Percentiles rank a stretch among this genome's conserved stretches.
These are phyloP conservation scores for Danio tinwini DNA, from an alignment of 2,797 vertebrate species.

Conservation along the genomic window DNA sequence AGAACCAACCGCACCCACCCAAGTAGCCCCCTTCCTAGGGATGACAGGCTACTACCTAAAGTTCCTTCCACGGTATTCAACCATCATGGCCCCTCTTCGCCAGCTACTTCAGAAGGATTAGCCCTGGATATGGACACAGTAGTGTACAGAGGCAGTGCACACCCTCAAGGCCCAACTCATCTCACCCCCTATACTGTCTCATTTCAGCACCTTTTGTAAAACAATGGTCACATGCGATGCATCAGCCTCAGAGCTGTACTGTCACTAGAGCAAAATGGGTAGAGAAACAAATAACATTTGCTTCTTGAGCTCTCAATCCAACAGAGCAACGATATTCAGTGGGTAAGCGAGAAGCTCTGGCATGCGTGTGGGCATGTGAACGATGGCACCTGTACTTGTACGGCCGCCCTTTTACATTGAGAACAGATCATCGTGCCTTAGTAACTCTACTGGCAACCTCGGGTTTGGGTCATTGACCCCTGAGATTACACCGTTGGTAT, in stretches of 20 bases:
- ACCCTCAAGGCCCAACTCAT: too few relatives aligned
- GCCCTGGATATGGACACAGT: neutral
- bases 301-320: neutral
- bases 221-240: neutral
- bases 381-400: neutral
- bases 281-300: neutral
- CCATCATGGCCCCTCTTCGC: neutral
- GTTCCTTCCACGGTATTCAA: too few relatives aligned
- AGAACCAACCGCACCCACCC: too few relatives aligned
- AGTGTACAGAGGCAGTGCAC: too few relatives aligned
- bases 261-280: neutral
- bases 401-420: too few relatives aligned
- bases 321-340: neutral
- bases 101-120: neutral
- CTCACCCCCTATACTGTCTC: too few relatives aligned
- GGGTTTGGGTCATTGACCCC: constrained; percentile 3
- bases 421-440: too few relatives aligned
- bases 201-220: too few relatives aligned
- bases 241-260: neutral
- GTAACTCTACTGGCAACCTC: too few relatives aligned
- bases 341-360: neutral
- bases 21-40: too few relatives aligned
- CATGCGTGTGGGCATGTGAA: neutral
- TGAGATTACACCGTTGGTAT: constrained; percentile 14
- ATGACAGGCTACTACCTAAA: too few relatives aligned